Percentiles rank a stretch among this genome's conserved stretches.
Conservation (phyloP, 2,113 vertebrate species). For the Nothocercus julius region DNA sequence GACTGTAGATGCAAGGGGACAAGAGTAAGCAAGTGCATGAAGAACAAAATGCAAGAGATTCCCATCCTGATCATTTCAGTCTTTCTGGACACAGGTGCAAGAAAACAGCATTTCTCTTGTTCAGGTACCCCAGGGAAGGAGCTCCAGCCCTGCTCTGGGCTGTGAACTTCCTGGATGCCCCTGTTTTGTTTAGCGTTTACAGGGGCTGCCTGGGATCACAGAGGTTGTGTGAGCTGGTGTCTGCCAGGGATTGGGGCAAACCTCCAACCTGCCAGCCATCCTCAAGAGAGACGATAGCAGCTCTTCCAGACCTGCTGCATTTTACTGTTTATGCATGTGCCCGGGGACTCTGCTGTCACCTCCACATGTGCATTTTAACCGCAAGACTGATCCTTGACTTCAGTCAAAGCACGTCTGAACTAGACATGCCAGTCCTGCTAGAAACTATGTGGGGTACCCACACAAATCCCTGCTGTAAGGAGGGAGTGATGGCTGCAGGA, state of each 20-base stretch:
- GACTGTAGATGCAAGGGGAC: background rate
- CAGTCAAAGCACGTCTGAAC: background rate
- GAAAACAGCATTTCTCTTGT: background rate
- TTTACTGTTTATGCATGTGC: background rate
- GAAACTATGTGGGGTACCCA: rapidly evolving
- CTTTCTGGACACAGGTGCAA: background rate
- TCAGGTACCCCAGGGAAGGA: background rate
- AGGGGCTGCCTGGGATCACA: background rate
- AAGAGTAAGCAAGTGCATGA: background rate
- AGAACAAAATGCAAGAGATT: background rate
- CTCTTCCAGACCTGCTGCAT: background rate
- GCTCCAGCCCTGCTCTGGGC: background rate
- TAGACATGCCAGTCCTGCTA: background rate
- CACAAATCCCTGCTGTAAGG: rapidly evolving
- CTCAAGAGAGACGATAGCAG: background rate
- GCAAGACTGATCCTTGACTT: rapidly evolving
- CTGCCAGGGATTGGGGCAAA: background rate
- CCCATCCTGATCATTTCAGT: background rate
- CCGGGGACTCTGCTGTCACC: background rate
- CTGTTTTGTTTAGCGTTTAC: background rate
- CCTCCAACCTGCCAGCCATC: background rate
- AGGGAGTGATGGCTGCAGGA: too few species aligned
- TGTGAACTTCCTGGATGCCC: background rate
- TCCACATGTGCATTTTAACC: rapidly evolving
- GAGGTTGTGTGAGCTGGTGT: background rate